Evolutionary conservation across 2,113 vertebrate genomes (phyloP), one percentile per base, ranked within the genome.

Genomic region (Lamprotornis superbus): DNA sequence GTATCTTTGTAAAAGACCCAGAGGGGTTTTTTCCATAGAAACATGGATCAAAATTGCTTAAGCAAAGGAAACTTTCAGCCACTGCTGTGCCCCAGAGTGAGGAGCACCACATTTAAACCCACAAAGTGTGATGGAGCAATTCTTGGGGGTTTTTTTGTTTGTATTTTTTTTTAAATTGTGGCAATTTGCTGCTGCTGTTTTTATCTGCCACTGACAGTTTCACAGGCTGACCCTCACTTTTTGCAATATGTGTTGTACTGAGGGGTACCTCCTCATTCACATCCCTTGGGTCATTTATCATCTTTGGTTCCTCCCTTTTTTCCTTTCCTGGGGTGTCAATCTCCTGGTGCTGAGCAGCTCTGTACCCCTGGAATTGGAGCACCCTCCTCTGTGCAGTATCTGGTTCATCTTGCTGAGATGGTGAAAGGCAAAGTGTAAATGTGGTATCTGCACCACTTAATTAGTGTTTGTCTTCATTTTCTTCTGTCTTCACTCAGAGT

Each of bases 11-110:
- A 68, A 68, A 44, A 83, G 35, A 75, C 27, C 33, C 89, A 39
- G 35, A 79, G 49, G 65, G 44, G 3, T 71, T 95, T 91, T 59
- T 15, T 46, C 27, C 21, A 8, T 50, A 21, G 2, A 22, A 67
- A 67, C 46, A 24, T 46, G 44, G 25, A 56, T 87, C 59, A 83
- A 55, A 55, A 2, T 39, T 75, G 69, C n/a, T 81, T 49, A 78
- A 91, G 49, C 20, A 80, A 89, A 83, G 60, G 31, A 46, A 89
- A 70, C 10, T 57, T 74, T 10, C 60, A 70, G 56, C 35, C 25
- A 11, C 39, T 0, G 0, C 21, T 75, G 18, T 88, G 75, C 21
- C 27, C 23, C 6, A 7, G 21, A 24, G 21, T n/a, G 18, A 74
- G 35, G n/a, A 85, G 18, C 30, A 52, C 47, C 23, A 55, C 1